Base-by-base conservation (phyloP, 1,140 invertebrate genomes). In the Popillia japonica region DNA sequence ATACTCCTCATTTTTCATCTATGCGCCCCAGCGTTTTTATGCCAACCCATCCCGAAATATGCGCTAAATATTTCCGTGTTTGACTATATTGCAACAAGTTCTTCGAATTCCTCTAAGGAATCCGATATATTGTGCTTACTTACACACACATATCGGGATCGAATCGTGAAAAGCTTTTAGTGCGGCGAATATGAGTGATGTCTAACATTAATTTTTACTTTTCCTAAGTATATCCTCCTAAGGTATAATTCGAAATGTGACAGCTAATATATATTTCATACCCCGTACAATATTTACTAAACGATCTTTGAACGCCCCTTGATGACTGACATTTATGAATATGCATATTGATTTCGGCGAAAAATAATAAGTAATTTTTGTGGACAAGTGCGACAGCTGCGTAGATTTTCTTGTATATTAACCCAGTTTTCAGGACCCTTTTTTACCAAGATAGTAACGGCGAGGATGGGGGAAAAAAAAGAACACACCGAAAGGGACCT, bases 361-460 rank as follows among this genome's bases (percentile, higher is more conserved):
- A 73, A 17, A 42, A 73, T 40, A 27, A n/a, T n/a, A n/a, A n/a
- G n/a, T 42, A 34, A 40, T 40, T 40, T 40, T 40, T 40, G 72
- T 73, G 34, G 72, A 40, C 72, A 42, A 73, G 23, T 10, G 72
- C 40, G 72, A 73, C 72, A 73, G 27, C 72, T 73, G 72, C 7
- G 27, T 17, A 42, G 72, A 73, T 73, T 73, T 73, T 41, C 72
- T 34, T 40, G 72, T 42, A 42, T 73, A 73, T 73, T 73, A 73
- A 73, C 72, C 72, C 34, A 42, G 72, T 42, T 73, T 40, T 41
- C 72, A 27, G 72, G 23, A 40, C 40, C 72, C 40, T 73, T 73
- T 73, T 73, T 73, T 73, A 41, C 72, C 23, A 73, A 73, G 72
- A 73, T 27, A 73, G 72, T 17, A 73, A 17, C n/a, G 72, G 40